Base-by-base conservation (phyloP, 2,888 invertebrate genomes). In the Venustoraphidia nigricollis region DNA sequence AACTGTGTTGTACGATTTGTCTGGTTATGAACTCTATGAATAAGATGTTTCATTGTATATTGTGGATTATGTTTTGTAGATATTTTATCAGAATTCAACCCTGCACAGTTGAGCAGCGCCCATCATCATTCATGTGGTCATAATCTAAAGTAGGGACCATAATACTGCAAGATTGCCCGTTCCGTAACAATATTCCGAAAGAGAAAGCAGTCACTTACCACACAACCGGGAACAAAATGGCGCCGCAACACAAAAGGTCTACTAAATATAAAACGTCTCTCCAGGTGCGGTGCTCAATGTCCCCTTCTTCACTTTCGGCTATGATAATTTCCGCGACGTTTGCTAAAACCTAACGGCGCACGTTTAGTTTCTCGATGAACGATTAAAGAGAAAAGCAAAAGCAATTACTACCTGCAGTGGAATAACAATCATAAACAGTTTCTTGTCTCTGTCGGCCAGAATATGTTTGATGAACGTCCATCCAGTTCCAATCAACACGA, bases 381-480 rank as follows among this genome's bases (percentile, higher is more conserved):
- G 17, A 36, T n/a, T 39, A 36, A 37, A 41, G 46, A 48, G 11
- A 36, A 34, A 42, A 41, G 27, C 17, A 14, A 10, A 13, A 14
- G 46, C 47, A 53, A 44, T 52, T 58, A 44, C 52, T 58, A 91
- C 92, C 79, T 98, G 97, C 41, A 98, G 69, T 0, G 97, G 96
- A 61, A 98, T 92, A 39, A 96, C 90, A 55, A 96, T 85, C 85
- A 97, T 91, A 65, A 98, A 97, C 13, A 98, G 77, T 62, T 92
- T 92, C 68, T 97, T 95, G 62, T 98, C 97, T 54, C 92, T 82
- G 57, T 95, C 94, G 0, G 94, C 89, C 27, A 98, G 72, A 55
- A 98, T 91, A 65, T 96, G 93, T 62, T 97, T 97, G 57, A 98
- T 93, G 64, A 97, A 98, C 38, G 95, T 94, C 93, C 96, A 98